Conservation (phyloP, 2,888 invertebrate species). For the Barypeithes pellucidus region DNA sequence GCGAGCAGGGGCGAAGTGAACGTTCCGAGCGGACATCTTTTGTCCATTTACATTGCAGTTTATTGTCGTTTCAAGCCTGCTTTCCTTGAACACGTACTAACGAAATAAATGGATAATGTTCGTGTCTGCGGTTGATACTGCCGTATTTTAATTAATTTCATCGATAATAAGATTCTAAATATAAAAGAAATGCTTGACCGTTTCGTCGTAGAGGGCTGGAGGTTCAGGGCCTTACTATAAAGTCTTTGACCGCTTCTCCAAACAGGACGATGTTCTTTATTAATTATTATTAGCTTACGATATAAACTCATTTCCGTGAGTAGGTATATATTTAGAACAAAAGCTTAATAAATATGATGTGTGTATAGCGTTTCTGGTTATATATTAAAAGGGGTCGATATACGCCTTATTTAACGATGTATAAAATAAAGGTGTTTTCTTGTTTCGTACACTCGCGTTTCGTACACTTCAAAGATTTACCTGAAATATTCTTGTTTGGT, state of each 20-base stretch:
- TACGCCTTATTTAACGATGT: too few species aligned
- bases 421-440: too few species aligned
- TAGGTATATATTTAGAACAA: too few species aligned
- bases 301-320: too few species aligned
- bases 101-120: slow-evolving; percentile 20
- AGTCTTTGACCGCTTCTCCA: slow-evolving; percentile 4
- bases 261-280: background rate
- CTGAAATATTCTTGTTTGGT: too few species aligned
- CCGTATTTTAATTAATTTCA: slow-evolving; percentile 21
- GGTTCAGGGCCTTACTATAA: slow-evolving; percentile 2
- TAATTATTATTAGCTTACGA: background rate
- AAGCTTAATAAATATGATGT: too few species aligned
- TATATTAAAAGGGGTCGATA: too few species aligned
- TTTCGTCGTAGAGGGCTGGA: background rate
- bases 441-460: too few species aligned
- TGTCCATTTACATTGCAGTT: slow-evolving; percentile 18
- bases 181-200: background rate
- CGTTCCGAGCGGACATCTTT: slow-evolving; percentile 19
- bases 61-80: slow-evolving; percentile 21
- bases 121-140: slow-evolving; percentile 13
- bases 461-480: too few species aligned
- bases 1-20: slow-evolving; percentile 14
- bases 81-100: slow-evolving; percentile 24
- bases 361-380: too few species aligned
- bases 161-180: slow-evolving; percentile 19